Evolutionary conservation across 2,888 invertebrate genomes (phyloP), one percentile per base, ranked within the genome.

Genomic region (Xestoiulus laeticollis): DNA sequence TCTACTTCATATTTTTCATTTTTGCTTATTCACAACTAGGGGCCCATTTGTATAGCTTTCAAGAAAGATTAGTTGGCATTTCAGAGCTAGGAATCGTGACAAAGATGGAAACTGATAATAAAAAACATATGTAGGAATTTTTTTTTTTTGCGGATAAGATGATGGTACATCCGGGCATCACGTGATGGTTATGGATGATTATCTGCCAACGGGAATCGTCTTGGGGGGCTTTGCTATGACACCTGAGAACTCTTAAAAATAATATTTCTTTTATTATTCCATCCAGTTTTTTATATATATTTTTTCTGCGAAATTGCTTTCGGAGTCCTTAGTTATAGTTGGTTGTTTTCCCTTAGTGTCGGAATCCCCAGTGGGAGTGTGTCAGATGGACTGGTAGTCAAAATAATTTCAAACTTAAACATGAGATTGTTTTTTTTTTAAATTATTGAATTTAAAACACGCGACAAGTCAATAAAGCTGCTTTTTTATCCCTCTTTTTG

Each of bases 1-100:
- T 26, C 68, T 26, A 68, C 68, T 68, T 68, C 68, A 68, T 68
- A 68, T 68, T 68, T 68, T 68, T 68, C 68, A 68, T 68, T 68
- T 68, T 68, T 68, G 68, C 68, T 68, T 68, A 68, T 68, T 68
- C 68, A 68, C 68, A 68, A 68, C 68, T 68, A 68, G 68, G 68
- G 68, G 68, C 68, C 68, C 68, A 68, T 68, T 68, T 68, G 68
- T 68, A 68, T 26, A 26, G 68, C 68, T 68, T 68, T 68, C 68
- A 68, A 68, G 68, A 68, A 68, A 68, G 68, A 68, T 68, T 68
- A 68, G 68, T 68, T 68, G 68, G 68, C 68, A 68, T 68, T 68
- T 68, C 68, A 26, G 68, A 68, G 68, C n/a, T 12, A 68, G 68
- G 68, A 68, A 68, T 68, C 68, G 68, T 26, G 68, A 68, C 68